Base-by-base conservation (phyloP, 64 coral and sea anemone genomes). In the Actinia tenebrosa region DNA sequence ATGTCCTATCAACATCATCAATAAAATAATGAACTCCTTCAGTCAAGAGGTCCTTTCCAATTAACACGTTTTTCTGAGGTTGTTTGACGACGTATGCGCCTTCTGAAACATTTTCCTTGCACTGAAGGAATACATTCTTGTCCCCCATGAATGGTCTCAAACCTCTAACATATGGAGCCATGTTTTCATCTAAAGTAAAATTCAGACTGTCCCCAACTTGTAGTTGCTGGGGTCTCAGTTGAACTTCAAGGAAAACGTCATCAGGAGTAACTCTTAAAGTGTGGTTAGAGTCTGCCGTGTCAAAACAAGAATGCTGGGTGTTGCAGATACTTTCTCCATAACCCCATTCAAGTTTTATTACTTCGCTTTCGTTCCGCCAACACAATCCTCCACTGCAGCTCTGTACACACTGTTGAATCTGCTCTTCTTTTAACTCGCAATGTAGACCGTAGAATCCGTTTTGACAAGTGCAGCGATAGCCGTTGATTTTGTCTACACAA, bases 11-110 rank as follows among this genome's bases (percentile, higher is more conserved):
- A 18, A 92, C 82, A 26, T 92, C 88, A 26, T 82, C 86, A 47
- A 99, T 99, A 86, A 99, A 99, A 87, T 99, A 95, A 84, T 95
- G 86, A 80, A 90, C 77, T 18, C 97, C 97, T 7, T 79, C 86
- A 64, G 86, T 90, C 10, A 99, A 56, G 43, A 91, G 20, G 18
- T 99, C 86, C 20, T 78, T 58, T 15, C 82, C 80, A 7, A 99
- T 87, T 9, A 89, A 15, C 46, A 99, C 89, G 68, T 80, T 84
- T 13, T 55, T 18, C 26, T 71, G 14, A 20, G 18, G 86, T 14
- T 87, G 45, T 77, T 18, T 4, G 44, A 47, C 42, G 10, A 87
- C 45, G 45, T 56, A 77, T 13, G 16, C 42, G 19, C 86, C 86
- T 69, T 87, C 26, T 16, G 86, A 56, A 18, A 19, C 27, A 61